Conservation (phyloP, 92 coral and sea anemone genomes). For the Paramuricea clavata region DNA sequence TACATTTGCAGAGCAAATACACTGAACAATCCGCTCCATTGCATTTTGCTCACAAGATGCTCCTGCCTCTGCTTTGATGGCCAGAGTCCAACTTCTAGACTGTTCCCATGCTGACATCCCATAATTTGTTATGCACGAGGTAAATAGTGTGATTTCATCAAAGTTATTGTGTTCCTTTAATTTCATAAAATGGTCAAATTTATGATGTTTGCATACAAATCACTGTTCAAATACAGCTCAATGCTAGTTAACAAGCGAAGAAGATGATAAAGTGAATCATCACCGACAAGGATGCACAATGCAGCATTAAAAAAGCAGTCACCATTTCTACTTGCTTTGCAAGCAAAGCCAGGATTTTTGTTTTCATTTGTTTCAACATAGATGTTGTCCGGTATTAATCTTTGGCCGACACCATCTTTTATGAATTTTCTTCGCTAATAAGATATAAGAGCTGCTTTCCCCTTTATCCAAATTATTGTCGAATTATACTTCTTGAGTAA, state of each 20-base stretch:
- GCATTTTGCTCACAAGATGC: slow-evolving; percentile 3
- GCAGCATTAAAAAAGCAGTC: slow-evolving; percentile 62
- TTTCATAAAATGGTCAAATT: slow-evolving; percentile 2
- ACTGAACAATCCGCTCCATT: slow-evolving; percentile 34
- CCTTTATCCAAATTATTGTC: neutral
- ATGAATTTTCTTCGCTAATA: neutral
- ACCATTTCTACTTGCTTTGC: slow-evolving; percentile 54
- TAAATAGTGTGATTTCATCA: slow-evolving; percentile 40
- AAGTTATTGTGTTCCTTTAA: neutral
- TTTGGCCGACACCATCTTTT: slow-evolving; percentile 37
- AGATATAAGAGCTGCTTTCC: neutral
- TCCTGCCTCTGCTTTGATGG: slow-evolving; percentile 27
- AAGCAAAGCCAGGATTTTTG: slow-evolving; percentile 28
- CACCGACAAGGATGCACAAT: slow-evolving; percentile 52
- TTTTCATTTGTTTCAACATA: neutral
- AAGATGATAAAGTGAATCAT: slow-evolving; percentile 54
- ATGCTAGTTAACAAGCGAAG: slow-evolving; percentile 59
- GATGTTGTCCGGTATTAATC: slow-evolving; percentile 36
- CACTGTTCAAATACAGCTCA: slow-evolving; percentile 52
- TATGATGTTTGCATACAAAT: slow-evolving; percentile 50
- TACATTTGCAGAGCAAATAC: slow-evolving; percentile 47
- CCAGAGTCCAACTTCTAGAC: slow-evolving; percentile 22
- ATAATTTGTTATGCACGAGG: slow-evolving; percentile 24
- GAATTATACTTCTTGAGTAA: neutral
- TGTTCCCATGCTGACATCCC: slow-evolving; percentile 38